Base-by-base conservation (phyloP, 2,797 vertebrate genomes). In the Gymnoscopelus microlampas region DNA sequence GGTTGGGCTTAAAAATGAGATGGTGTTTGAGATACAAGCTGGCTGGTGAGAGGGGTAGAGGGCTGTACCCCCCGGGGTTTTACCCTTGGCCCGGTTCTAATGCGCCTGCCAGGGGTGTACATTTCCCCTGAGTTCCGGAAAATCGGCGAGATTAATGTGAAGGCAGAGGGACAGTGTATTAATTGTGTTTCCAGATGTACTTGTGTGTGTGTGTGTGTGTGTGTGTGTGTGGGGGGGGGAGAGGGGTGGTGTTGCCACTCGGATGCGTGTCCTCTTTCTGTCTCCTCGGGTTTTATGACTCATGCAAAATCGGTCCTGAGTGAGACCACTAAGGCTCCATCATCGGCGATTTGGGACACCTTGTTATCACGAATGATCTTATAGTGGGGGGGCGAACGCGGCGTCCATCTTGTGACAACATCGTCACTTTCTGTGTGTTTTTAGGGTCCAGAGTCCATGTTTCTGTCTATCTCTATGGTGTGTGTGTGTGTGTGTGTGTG, bases 161-260 rank as follows among this genome's bases (percentile, higher is more conserved):
- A 56, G 74, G 91, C 90, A 89, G 90, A 90, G 83, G 87, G 90
- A 87, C 60, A 58, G 77, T 63, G 79, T 76, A 83, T 84, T 94
- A 92, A 94, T 93, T 88, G 85, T n/a, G 77, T 91, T 91, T 91
- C 92, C 93, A 93, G 91, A 93, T 93, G 69, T 80, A 67, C n/a
- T 65, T 35, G 35, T 35, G 35, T 35, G 35, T 35, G 35, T 44
- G 5, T 6, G 39, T 44, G 39, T 8, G 39, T 39, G 39, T 39
- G 39, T 44, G 39, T 44, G 39, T 44, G 39, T 44, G 39, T 44
- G 39, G 26, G 26, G 3, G 26, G 26, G 26, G 26, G 39, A 7
- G 39, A 44, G 2, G 64, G 55, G 68, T 70, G 85, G 83, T 77
- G 66, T 62, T 86, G 84, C 82, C 79, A 61, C 35, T 76, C 78